Evolutionary conservation across 2,888 invertebrate species (phyloP).

Genomic region (Eupeodes latifasciatus): DNA sequence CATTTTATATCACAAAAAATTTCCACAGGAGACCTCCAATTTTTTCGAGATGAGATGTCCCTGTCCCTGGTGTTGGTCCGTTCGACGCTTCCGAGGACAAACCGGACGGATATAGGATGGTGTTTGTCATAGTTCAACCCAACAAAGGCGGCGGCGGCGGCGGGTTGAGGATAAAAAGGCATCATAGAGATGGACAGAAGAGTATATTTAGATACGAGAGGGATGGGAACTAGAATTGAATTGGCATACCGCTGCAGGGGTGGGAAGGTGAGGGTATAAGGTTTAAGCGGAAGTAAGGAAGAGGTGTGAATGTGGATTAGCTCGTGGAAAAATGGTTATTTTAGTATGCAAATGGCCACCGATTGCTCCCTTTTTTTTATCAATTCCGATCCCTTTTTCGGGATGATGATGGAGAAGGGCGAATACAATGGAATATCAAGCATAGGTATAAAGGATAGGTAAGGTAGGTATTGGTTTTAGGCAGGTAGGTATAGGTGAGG

Average conservation of each 20-base stretch:
- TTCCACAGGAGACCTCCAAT: slow-evolving; percentile 28
- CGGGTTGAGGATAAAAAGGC: neutral
- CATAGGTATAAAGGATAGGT: too few relatives aligned
- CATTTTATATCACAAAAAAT: slow-evolving; percentile 51
- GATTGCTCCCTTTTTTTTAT: slow-evolving; percentile 63
- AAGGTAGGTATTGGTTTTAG: neutral
- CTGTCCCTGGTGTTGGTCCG: neutral
- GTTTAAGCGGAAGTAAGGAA: slow-evolving; percentile 19
- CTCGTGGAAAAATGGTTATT: slow-evolving; percentile 75
- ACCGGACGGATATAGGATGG: slow-evolving; percentile 29
- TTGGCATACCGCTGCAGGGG: slow-evolving; percentile 54
- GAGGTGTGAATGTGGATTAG: slow-evolving; percentile 76
- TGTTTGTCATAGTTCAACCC: slow-evolving; percentile 56
- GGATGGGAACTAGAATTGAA: slow-evolving; percentile 71
- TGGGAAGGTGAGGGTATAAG: slow-evolving; percentile 5
- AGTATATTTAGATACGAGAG: slow-evolving; percentile 4
- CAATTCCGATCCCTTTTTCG: slow-evolving; percentile 54
- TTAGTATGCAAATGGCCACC: slow-evolving; percentile 76
- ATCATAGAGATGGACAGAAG: neutral
- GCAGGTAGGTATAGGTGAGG: neutral
- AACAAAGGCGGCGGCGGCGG: slow-evolving; percentile 29
- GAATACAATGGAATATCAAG: slow-evolving; percentile 56
- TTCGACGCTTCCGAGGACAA: neutral
- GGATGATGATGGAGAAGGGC: slow-evolving; percentile 26
- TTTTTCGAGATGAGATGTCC: slow-evolving; percentile 35